Conservation (phyloP, 2,113 vertebrate species). For the Erinaceus europaeus region DNA sequence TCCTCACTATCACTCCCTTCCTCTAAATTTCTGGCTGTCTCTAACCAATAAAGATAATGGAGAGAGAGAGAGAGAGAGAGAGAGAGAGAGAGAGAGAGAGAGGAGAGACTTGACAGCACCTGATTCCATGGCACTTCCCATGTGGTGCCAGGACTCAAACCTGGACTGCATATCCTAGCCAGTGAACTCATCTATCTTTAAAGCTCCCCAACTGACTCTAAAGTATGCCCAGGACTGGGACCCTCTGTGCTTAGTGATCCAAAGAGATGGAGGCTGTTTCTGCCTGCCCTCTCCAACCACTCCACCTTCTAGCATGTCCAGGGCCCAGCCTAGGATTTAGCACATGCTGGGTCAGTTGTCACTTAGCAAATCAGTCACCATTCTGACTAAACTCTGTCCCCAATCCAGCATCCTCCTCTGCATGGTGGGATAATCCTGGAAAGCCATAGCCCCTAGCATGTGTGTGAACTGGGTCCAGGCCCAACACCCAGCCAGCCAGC, state of each 20-base stretch:
- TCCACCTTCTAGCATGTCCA: neutral
- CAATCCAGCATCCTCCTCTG: neutral
- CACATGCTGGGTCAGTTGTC: neutral
- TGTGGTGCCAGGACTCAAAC: too few relatives aligned
- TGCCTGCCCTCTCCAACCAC: neutral
- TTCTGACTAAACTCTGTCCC: neutral
- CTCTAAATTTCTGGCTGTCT: too few relatives aligned
- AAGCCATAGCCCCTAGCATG: accelerated
- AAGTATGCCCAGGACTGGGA: too few relatives aligned
- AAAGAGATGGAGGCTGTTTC: neutral
- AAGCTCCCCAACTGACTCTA: too few relatives aligned
- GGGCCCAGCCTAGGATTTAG: neutral
- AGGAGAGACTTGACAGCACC: too few relatives aligned
- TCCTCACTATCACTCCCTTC: too few relatives aligned
- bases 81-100: too few relatives aligned
- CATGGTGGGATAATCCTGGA: neutral
- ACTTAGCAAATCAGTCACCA: neutral
- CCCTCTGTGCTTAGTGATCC: neutral
- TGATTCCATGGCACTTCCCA: too few relatives aligned
- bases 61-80: too few relatives aligned
- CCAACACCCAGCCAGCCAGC: neutral
- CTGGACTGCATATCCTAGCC: too few relatives aligned
- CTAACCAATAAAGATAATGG: too few relatives aligned
- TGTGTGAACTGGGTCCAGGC: neutral
- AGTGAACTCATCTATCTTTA: too few relatives aligned